Base-by-base conservation (phyloP, 2,888 invertebrate species). In the Stictocephala bisonia region DNA sequence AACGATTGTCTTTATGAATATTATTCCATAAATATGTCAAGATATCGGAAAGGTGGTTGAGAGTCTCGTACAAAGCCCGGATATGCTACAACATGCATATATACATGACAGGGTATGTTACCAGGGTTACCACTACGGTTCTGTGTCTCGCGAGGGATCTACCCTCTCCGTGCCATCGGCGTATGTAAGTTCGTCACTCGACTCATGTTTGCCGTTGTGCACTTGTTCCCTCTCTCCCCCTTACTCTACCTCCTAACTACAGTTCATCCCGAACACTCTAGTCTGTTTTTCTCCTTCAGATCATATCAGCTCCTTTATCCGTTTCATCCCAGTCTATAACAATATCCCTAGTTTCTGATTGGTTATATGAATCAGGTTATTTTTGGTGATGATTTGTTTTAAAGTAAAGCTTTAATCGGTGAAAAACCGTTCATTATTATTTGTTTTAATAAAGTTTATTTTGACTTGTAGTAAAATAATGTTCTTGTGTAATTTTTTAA, bases 161-260 rank as follows among this genome's bases (percentile, higher is more conserved):
- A 92, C 91, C 87, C 89, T 92, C 85, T 92, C 92, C 86, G 93
- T 93, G 88, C 93, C 92, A 85, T 90, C 91, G 83, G 87, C 91
- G 84, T 91, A 86, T 85, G 86, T 86, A 86, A 87, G 86, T 86
- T 80, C 48, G 27, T n/a, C 22, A 7, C 56, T 26, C 70, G 22
- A 18, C 60, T 75, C 75, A 72, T 74, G 72, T 74, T 74, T 74
- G 74, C 75, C 75, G 73, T 73, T 77, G 77, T 75, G 76, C 72
- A 75, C 73, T 50, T 48, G 64, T 64, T 22, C 27, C 64, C 60
- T 6, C 7, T 53, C 53, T 3, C 22, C 50, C 18, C 3, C 11
- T 31, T 6, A 9, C 6, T 31, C 35, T 9, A 9, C 35, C 35
- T 9, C 35, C 7, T 31, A 31, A 9, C 35, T 9, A 6, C 35